Conservation (phyloP, 2,797 vertebrate genomes). For the Aselliscus stoliczkanus region DNA sequence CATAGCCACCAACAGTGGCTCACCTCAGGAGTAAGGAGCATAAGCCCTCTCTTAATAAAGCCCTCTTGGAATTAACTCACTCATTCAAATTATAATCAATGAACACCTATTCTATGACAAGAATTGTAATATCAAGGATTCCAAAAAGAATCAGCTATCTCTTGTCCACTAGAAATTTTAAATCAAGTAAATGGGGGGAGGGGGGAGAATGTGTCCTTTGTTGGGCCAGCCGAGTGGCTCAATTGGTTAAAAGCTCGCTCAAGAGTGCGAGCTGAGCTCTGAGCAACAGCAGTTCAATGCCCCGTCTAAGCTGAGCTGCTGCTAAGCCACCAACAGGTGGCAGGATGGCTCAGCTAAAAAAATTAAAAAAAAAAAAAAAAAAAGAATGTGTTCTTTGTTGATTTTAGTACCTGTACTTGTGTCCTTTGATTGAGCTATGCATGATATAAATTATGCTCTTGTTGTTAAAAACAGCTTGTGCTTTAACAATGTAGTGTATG, state of each 20-base stretch:
- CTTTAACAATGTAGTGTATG: background rate
- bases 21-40: background rate
- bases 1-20: background rate
- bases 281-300: too few species aligned
- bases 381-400: background rate
- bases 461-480: background rate
- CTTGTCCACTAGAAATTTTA: background rate
- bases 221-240: too few species aligned
- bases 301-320: too few species aligned
- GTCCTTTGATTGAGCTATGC: background rate
- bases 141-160: background rate
- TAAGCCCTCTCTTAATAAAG: background rate
- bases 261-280: too few species aligned
- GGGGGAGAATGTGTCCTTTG: too few species aligned
- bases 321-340: too few species aligned
- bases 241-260: too few species aligned
- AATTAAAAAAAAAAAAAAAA: background rate
- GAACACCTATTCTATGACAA: background rate
- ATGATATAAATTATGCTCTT: background rate
- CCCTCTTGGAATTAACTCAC: background rate
- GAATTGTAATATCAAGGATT: background rate
- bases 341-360: too few species aligned
- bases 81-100: background rate
- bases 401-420: background rate
- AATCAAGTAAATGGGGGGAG: background rate